Conservation (phyloP, 2,797 vertebrate genomes). For the Podarcis lilfordi region DNA sequence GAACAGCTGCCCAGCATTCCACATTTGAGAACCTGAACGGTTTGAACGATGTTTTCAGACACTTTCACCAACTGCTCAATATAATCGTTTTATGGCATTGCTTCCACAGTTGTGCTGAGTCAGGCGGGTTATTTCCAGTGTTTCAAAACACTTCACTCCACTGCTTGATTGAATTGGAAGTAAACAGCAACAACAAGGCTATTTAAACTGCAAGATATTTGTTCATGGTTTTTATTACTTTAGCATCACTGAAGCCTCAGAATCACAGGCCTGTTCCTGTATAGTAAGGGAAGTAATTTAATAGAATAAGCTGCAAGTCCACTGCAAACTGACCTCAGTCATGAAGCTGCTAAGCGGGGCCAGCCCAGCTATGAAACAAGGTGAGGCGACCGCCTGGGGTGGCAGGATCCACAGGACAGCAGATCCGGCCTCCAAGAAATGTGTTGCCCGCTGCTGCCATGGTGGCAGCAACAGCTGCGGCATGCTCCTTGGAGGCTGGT, state of each 20-base stretch:
- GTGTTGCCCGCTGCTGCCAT: too few relatives aligned
- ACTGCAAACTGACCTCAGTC: neutral
- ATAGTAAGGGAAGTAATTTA: neutral
- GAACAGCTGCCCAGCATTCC: neutral
- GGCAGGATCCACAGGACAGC: too few relatives aligned
- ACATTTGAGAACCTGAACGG: neutral
- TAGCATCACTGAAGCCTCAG: neutral
- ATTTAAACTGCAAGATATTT: neutral
- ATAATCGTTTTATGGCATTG: neutral
- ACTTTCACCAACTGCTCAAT: neutral
- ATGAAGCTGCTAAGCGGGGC: too few relatives aligned
- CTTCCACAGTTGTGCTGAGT: neutral
- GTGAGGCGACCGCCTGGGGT: too few relatives aligned
- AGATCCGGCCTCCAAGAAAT: too few relatives aligned
- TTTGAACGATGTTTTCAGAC: neutral
- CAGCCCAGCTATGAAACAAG: too few relatives aligned
- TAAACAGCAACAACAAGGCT: neutral
- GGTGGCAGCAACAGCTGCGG: too few relatives aligned
- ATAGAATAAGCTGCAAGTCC: neutral
- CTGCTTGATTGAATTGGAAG: neutral
- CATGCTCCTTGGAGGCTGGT: too few relatives aligned
- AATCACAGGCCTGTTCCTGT: neutral
- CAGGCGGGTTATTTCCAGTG: neutral
- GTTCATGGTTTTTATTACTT: neutral
- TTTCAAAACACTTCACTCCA: slow-evolving; percentile 13